Evolutionary conservation across 2,888 invertebrate genomes (phyloP), one percentile per base, ranked within the genome.

Genomic region (Drosophila mettleri): DNA sequence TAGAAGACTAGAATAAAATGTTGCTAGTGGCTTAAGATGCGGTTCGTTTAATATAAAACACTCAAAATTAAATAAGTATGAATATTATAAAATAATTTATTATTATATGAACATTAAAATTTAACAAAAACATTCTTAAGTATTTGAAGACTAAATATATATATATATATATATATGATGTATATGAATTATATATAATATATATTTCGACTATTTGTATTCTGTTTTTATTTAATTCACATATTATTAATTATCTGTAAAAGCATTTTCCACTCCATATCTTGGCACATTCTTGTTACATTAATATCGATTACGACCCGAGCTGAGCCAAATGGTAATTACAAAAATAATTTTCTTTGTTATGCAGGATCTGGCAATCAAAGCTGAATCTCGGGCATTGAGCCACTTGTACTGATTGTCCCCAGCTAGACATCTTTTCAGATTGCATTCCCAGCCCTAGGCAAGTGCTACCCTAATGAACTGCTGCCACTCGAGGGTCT

Each of bases 391-490:
- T 51, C 46, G 14, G 18, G 31, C 38, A 57, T 18, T 38, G 31
- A 53, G 65, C 65, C 73, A 73, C 69, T 77, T 73, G 58, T 62
- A 45, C 43, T 65, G 77, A 77, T 73, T 77, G 73, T 69, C 52
- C 29, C 46, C 48, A 16, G 39, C 34, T 54, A 38, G 53, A 33
- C 52, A 65, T 65, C 62, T 65, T 57, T 53, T 49, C 49, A 33
- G 57, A 53, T 73, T 73, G 69, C 68, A 72, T 52, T 60, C 52
- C 57, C 60, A 39, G 49, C 39, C 53, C 69, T 55, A 33, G 43
- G 52, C 48, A 60, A 64, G 45, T 64, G 77, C 57, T 69, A 74
- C 85, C 85, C 85, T 83, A 83, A 83, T 83, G 87, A 86, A 86
- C 87, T 74, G 78, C 65, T 64, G 61, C 64, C 59, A 59, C 64